A percentile compares a stretch with the other conserved stretches of the same genome.
Conservation (phyloP, 2,113 vertebrate genomes). For the Amazona vittata region DNA sequence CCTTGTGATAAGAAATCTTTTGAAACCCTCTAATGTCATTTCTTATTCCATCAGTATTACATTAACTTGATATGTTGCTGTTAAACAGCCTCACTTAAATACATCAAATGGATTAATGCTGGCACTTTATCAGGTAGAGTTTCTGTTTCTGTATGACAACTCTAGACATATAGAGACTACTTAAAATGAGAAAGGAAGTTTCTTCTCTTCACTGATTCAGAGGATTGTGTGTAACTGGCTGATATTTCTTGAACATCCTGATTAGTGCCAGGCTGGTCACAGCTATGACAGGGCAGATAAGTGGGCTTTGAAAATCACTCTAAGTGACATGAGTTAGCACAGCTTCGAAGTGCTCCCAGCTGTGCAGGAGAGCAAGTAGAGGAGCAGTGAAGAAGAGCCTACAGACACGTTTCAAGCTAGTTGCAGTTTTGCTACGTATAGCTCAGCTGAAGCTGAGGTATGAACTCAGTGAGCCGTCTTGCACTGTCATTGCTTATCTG, state of each 20-base stretch:
- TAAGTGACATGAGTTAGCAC: background rate
- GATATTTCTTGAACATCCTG: background rate
- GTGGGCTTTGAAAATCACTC: slow-evolving; percentile 22
- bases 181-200: slow-evolving; percentile 46
- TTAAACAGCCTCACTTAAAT: slow-evolving; percentile 68
- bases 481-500: background rate
- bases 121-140: slow-evolving; percentile 72
- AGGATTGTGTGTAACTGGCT: background rate
- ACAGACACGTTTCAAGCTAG: background rate
- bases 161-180: slow-evolving; percentile 59
- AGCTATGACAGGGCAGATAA: background rate
- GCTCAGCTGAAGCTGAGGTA: background rate
- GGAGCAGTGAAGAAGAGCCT: background rate
- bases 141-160: slow-evolving; percentile 71
- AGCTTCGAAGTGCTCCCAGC: background rate
- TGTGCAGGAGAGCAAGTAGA: background rate
- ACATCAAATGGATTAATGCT: slow-evolving; percentile 73
- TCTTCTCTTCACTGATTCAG: background rate
- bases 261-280: background rate
- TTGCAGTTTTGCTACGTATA: background rate
- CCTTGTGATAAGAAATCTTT: slow-evolving; percentile 52
- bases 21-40: slow-evolving; percentile 60
- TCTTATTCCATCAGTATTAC: slow-evolving; percentile 67
- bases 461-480: background rate
- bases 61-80: slow-evolving; percentile 67